Conservation (phyloP, 1,140 invertebrate genomes). For the Ceratitis capitata region DNA sequence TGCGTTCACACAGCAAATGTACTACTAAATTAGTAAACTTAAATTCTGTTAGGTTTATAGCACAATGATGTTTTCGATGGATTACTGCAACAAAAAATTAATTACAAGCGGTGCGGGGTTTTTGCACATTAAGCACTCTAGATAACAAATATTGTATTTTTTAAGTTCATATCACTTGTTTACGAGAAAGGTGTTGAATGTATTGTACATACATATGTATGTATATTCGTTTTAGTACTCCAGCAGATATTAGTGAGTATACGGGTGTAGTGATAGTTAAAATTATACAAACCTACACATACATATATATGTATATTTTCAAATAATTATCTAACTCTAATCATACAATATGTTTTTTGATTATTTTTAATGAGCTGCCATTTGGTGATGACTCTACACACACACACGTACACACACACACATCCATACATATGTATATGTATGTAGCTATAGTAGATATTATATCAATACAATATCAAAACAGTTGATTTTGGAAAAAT, state of each 20-base stretch:
- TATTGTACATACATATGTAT: not conserved
- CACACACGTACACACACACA: too few relatives aligned
- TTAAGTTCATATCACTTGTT: not conserved
- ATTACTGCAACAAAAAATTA: not conserved
- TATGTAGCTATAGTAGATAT: too few relatives aligned
- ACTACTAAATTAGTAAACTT: not conserved
- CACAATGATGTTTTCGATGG: not conserved
- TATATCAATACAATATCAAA: too few relatives aligned
- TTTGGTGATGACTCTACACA: too few relatives aligned
- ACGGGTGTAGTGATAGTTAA: too few relatives aligned
- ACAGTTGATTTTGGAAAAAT: too few relatives aligned
- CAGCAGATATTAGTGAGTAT: too few relatives aligned
- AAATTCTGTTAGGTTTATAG: not conserved
- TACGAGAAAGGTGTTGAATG: not conserved
- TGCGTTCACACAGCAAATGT: not conserved
- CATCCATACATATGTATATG: too few relatives aligned
- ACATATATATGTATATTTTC: not conserved
- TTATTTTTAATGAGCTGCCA: too few relatives aligned
- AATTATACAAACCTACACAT: not conserved
- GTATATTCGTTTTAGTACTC: not conserved
- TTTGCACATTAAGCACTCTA: not conserved
- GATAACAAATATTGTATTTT: not conserved
- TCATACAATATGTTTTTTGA: too few relatives aligned
- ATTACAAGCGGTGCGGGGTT: not conserved
- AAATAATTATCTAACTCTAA: too few relatives aligned